Conservation (phyloP, 2,113 vertebrate species). For the Serilophus lunatus region DNA sequence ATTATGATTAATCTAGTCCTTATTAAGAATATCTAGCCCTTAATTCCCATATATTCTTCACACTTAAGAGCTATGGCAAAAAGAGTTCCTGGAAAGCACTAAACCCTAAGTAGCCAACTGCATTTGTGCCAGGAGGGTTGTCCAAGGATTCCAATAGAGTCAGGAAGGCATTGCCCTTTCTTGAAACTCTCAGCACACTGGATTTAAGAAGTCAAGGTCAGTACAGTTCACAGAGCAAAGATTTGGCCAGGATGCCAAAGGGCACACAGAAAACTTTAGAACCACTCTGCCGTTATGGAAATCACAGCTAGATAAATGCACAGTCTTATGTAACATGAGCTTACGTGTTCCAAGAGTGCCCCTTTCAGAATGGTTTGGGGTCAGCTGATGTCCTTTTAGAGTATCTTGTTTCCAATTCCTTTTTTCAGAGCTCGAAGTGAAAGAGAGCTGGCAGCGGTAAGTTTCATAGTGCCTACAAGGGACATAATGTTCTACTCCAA, state of each 20-base stretch:
- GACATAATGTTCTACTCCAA: constrained; percentile 14
- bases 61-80: neutral
- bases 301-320: neutral
- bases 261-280: neutral
- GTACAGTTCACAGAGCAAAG: neutral
- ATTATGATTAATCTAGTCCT: neutral
- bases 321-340: neutral
- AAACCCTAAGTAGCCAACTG: neutral
- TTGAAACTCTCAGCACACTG: neutral
- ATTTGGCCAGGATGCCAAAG: neutral
- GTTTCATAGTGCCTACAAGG: neutral
- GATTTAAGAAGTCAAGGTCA: neutral
- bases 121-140: neutral
- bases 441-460: neutral
- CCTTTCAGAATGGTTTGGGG: constrained; percentile 14
- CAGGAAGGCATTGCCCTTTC: neutral
- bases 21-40: neutral
- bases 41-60: neutral
- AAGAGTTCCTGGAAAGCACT: neutral
- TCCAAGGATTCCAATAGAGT: neutral
- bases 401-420: neutral
- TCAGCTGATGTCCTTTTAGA: neutral
- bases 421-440: neutral
- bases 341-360: neutral
- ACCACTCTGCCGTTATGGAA: neutral